Evolutionary conservation across 2,113 vertebrate species (phyloP).

Genomic region (Oncorhynchus masou): DNA sequence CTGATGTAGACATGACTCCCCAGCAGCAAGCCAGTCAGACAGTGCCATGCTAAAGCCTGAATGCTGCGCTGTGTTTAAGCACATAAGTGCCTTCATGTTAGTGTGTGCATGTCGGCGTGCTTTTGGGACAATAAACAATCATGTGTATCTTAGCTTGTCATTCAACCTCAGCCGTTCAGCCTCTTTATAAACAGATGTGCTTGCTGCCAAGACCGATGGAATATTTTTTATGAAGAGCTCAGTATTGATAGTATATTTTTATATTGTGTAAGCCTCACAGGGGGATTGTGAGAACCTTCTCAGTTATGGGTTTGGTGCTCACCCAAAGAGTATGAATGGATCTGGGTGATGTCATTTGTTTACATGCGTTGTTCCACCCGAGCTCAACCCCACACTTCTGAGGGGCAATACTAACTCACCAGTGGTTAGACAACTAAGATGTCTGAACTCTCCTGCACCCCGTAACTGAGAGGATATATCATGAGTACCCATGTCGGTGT

Average conservation of each 20-base stretch:
- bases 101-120: slow-evolving; percentile 1
- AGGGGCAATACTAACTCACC: slow-evolving; percentile 6
- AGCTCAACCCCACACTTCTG: not conserved
- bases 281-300: slow-evolving; percentile 24
- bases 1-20: not conserved
- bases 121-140: not conserved
- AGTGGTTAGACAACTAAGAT: not conserved
- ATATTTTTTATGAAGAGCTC: slow-evolving; percentile 8
- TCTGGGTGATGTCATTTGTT: slow-evolving; percentile 34
- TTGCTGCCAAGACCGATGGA: not conserved
- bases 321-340: slow-evolving; percentile 48
- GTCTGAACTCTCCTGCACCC: not conserved
- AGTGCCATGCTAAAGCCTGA: not conserved
- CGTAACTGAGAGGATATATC: slow-evolving; percentile 5
- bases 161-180: slow-evolving; percentile 1
- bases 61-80: not conserved
- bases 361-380: slow-evolving; percentile 35
- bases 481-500: not conserved
- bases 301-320: slow-evolving; percentile 20
- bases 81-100: not conserved
- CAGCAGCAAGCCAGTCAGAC: not conserved
- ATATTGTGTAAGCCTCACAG: slow-evolving; percentile 24
- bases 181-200: not conserved
- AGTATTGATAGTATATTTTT: not conserved
- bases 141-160: slow-evolving; percentile 9